phyloP scores from a whole-genome alignment of 2,113 vertebrate species.

The Psilopogon haemacephalus region DNA sequence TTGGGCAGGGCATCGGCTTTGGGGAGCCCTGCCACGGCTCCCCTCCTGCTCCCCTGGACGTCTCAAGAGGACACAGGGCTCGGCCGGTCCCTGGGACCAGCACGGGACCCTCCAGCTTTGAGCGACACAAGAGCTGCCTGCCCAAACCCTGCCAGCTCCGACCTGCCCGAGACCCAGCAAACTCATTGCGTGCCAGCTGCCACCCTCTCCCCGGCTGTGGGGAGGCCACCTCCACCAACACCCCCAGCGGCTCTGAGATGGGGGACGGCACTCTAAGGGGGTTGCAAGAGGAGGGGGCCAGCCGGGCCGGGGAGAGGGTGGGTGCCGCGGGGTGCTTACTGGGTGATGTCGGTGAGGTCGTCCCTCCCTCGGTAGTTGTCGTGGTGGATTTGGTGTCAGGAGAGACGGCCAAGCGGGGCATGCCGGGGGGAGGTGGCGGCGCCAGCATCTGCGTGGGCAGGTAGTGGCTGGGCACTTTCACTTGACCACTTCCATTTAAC shows the following conservation, averaged over 20 bases:
- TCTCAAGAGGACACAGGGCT: background rate
- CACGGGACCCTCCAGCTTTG: background rate
- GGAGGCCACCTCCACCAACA: constrained; percentile 40
- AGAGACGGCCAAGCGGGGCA: constrained; percentile 84
- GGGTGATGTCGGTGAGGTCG: constrained; percentile 88
- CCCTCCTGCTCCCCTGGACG: rapidly evolving
- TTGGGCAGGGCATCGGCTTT: background rate
- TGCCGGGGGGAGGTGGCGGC: constrained; percentile 84
- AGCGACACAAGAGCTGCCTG: background rate
- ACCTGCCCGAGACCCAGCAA: constrained; percentile 67
- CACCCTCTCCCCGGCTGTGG: constrained; percentile 21
- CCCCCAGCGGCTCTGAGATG: background rate
- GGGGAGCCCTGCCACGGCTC: background rate
- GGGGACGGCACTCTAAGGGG: background rate
- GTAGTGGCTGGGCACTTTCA: constrained; percentile 92
- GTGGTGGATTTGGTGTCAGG: constrained; percentile 89
- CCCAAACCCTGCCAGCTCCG: background rate
- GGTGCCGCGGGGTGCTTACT: constrained; percentile 81
- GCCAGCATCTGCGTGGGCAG: constrained; percentile 92
- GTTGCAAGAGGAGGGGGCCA: constrained; percentile 15
- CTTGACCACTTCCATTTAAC: constrained; percentile 93
- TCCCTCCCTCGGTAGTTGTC: constrained; percentile 86
- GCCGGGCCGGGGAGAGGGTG: constrained; percentile 44
- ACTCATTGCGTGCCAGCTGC: constrained; percentile 42
- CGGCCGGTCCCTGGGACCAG: constrained; percentile 38